Conservation (phyloP, 2,113 vertebrate genomes). For the Gobius niger region DNA sequence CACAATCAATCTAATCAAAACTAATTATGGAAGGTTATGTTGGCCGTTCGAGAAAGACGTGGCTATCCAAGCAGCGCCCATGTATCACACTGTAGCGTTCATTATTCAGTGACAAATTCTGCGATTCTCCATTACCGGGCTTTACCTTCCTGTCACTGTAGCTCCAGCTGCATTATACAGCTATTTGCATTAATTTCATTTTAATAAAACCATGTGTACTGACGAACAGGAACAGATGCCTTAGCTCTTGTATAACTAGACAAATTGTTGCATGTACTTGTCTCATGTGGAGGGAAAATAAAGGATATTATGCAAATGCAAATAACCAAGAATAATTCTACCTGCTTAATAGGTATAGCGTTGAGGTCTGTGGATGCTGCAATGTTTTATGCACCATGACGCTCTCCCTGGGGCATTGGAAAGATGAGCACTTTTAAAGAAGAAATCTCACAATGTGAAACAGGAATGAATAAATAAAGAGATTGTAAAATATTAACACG, state of each 20-base stretch:
- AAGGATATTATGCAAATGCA: constrained; percentile 3
- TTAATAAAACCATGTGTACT: constrained; percentile 2
- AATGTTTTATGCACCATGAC: constrained; percentile 28
- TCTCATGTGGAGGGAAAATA: neutral
- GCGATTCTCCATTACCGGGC: constrained; percentile 7
- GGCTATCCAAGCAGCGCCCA: neutral
- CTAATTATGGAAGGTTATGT: constrained; percentile 16
- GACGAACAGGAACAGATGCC: neutral
- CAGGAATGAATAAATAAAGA: constrained; percentile 58
- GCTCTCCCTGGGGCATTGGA: constrained; percentile 13
- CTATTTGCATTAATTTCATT: constrained; percentile 23
- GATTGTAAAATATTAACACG: constrained; percentile 55
- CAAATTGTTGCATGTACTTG: neutral
- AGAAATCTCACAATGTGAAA: constrained; percentile 28
- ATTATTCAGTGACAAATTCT: constrained; percentile 19
- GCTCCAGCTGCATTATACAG: constrained; percentile 20
- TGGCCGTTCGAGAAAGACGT: too few species aligned
- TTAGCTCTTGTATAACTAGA: neutral
- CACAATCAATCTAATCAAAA: constrained; percentile 31
- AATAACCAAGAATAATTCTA: constrained; percentile 9
- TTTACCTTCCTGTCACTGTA: constrained; percentile 19
- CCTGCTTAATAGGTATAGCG: neutral
- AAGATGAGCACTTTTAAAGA: constrained; percentile 29
- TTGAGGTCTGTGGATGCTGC: neutral
- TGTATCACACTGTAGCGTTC: constrained; percentile 8